Percentiles rank a stretch among this genome's conserved stretches.
phyloP scores from a whole-genome alignment of 2,113 vertebrate species.

The Lophius piscatorius region DNA sequence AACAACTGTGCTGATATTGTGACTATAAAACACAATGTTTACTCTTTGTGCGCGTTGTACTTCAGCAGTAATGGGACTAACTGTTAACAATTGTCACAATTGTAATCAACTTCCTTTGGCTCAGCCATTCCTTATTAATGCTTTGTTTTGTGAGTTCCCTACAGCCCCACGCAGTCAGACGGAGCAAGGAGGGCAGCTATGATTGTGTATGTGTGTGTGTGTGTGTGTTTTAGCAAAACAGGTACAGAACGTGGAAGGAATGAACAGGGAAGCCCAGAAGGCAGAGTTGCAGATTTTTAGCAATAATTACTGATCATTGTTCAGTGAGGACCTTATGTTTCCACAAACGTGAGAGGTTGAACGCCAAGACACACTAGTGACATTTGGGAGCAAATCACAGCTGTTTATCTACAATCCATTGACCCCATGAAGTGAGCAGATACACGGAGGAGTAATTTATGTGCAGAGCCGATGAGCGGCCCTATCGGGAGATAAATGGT shows the following conservation, averaged over 20 bases:
- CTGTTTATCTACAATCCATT: slow-evolving; percentile 63
- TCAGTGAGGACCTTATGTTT: slow-evolving; percentile 13
- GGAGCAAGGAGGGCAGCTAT: slow-evolving; percentile 13
- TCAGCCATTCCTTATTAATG: slow-evolving; percentile 36
- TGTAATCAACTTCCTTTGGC: slow-evolving; percentile 60
- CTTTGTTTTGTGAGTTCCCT: slow-evolving; percentile 13
- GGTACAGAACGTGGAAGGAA: slow-evolving; percentile 28
- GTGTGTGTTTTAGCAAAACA: background rate
- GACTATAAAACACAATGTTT: slow-evolving; percentile 39
- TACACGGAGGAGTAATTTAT: slow-evolving; percentile 62
- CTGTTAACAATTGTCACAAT: slow-evolving; percentile 54
- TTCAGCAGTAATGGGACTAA: slow-evolving; percentile 43
- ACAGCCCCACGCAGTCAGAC: slow-evolving; percentile 28
- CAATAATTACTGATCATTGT: slow-evolving; percentile 45
- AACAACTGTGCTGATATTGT: slow-evolving; percentile 5
- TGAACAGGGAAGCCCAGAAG: slow-evolving; percentile 17
- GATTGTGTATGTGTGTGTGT: slow-evolving; percentile 4
- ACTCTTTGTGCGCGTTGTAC: slow-evolving; percentile 10
- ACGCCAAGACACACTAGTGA: slow-evolving; percentile 2
- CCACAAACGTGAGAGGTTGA: background rate
- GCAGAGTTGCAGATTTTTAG: slow-evolving; percentile 50
- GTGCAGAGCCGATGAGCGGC: slow-evolving; percentile 27
- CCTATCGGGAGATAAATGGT: slow-evolving; percentile 56
- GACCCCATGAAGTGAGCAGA: slow-evolving; percentile 56
- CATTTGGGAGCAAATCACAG: slow-evolving; percentile 36